These are phyloP conservation scores for Onychostruthus taczanowskii DNA, from an alignment of 2,113 vertebrate genomes.

Conservation along the genomic window DNA sequence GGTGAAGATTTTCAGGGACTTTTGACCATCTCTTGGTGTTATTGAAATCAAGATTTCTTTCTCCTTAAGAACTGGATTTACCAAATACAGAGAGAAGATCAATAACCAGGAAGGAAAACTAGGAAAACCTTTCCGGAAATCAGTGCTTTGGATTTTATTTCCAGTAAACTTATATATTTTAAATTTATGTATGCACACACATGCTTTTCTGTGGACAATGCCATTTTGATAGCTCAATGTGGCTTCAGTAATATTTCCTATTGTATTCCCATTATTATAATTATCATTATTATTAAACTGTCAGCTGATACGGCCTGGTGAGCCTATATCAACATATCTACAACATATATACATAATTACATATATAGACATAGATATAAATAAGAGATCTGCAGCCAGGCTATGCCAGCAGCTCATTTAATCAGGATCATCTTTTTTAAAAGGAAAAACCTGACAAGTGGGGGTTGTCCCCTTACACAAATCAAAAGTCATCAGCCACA, in stretches of 20 bases:
- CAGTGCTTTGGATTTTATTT: neutral
- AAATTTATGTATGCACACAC: neutral
- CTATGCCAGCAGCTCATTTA: neutral
- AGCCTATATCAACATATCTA: neutral
- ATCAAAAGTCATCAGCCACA: neutral
- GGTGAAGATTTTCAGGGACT: neutral
- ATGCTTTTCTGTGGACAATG: neutral
- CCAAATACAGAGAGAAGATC: neutral
- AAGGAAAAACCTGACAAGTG: neutral
- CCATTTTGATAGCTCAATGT: neutral
- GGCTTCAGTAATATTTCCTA: neutral
- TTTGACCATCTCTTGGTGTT: slow-evolving; percentile 1
- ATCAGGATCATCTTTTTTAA: neutral
- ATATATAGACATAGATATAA: neutral
- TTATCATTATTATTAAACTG: neutral
- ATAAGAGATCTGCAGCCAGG: neutral
- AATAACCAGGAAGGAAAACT: neutral
- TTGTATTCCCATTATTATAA: neutral
- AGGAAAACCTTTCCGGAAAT: neutral
- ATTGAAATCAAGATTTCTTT: neutral
- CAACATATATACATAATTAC: neutral
- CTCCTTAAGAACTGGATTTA: neutral
- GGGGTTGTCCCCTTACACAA: neutral
- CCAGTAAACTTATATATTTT: neutral
- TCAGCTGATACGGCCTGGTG: neutral